phyloP scores from a whole-genome alignment of 2,113 vertebrate species.

The Poeciliopsis retropinna region DNA sequence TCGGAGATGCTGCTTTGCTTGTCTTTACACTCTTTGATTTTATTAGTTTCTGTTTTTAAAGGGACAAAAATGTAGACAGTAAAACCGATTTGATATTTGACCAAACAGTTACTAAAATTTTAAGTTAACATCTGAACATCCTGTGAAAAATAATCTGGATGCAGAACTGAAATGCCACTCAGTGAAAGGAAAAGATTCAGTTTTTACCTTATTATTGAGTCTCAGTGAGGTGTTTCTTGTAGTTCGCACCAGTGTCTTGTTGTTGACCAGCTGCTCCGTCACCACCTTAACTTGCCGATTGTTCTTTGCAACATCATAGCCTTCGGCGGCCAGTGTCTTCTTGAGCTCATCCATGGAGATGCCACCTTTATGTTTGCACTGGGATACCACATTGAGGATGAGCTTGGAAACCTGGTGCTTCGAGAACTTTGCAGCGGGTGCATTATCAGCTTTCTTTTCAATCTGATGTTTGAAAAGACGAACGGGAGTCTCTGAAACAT shows the following conservation, averaged over 20 bases:
- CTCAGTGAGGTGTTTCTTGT: constrained; percentile 16
- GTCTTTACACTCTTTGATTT: background rate
- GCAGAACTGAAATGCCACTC: no score
- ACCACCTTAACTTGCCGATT: constrained; percentile 14
- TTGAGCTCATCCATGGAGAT: constrained; percentile 55
- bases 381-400: constrained; percentile 41
- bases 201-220: constrained; percentile 30
- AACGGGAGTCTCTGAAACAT: constrained; percentile 46
- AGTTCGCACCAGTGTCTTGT: constrained; percentile 14
- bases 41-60: background rate
- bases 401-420: constrained; percentile 18
- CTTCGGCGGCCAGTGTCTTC: constrained; percentile 33
- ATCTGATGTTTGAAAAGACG: constrained; percentile 48
- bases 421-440: background rate
- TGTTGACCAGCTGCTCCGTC: constrained; percentile 23
- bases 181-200: no score
- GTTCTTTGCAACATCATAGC: constrained; percentile 41
- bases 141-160: no score
- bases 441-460: constrained; percentile 1
- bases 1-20: background rate
- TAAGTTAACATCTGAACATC: no score
- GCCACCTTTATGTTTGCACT: constrained; percentile 32
- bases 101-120: no score
- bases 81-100: background rate
- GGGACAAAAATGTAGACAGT: background rate